phyloP scores from a whole-genome alignment of 2,113 vertebrate genomes.

The Cyprinodon tularosa region DNA sequence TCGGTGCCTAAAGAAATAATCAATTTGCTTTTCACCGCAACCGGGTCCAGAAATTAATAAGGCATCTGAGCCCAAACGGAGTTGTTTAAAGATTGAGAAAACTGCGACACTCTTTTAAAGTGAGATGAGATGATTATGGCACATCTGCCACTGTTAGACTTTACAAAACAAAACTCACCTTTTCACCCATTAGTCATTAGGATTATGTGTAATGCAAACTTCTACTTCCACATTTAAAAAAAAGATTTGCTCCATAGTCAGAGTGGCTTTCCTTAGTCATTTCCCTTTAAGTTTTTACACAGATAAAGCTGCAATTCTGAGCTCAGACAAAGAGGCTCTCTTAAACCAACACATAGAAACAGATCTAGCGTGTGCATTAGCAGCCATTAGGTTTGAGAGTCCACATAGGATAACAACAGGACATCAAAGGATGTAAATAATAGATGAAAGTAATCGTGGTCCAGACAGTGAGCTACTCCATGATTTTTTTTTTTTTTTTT shows the following conservation, averaged over 20 bases:
- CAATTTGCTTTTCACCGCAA: slow-evolving; percentile 28
- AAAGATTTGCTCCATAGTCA: neutral
- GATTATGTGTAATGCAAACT: neutral
- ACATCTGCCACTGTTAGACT: slow-evolving; percentile 13
- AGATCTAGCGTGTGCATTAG: neutral
- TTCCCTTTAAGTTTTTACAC: neutral
- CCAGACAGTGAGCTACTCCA: neutral
- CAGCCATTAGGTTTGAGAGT: slow-evolving; percentile 1
- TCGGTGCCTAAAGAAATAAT: slow-evolving; percentile 55
- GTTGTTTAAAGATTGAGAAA: slow-evolving; percentile 13
- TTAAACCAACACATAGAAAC: neutral
- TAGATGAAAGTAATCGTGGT: slow-evolving; percentile 5
- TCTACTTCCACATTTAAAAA: neutral
- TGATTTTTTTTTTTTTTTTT: no score
- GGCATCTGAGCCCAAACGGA: slow-evolving; percentile 22
- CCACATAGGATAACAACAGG: neutral
- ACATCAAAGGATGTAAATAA: slow-evolving; percentile 9
- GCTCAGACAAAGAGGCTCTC: neutral
- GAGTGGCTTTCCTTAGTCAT: neutral
- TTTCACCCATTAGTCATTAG: no score
- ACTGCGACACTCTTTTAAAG: slow-evolving; percentile 8
- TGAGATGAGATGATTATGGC: slow-evolving; percentile 4
- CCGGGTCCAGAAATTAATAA: slow-evolving; percentile 29
- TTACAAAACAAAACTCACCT: neutral
- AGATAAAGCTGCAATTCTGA: no score